These are phyloP conservation scores for Pachypanchax playfairii DNA, from an alignment of 2,113 vertebrate genomes.

Conservation along the genomic window DNA sequence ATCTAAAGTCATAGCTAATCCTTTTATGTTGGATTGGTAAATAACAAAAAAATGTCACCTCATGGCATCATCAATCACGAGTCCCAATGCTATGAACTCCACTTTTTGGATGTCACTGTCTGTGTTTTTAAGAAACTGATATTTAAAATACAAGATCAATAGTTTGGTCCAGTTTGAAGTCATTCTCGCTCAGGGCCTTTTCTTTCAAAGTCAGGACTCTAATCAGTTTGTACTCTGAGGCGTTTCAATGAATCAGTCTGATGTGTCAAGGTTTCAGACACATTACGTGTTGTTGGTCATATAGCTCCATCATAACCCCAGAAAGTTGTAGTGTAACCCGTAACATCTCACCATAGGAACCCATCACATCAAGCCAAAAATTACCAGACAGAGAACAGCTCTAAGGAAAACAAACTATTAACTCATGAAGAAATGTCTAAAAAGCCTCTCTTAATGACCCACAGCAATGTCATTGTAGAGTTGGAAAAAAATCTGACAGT, in stretches of 20 bases:
- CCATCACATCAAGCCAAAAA: slow-evolving; percentile 51
- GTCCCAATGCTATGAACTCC: slow-evolving; percentile 13
- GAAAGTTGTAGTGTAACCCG: slow-evolving; percentile 28
- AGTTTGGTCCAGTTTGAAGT: slow-evolving; percentile 4
- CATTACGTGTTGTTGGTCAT: slow-evolving; percentile 23
- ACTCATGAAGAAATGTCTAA: slow-evolving; percentile 63
- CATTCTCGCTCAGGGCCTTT: slow-evolving; percentile 22
- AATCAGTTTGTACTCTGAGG: slow-evolving; percentile 30
- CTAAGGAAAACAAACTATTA: slow-evolving; percentile 63
- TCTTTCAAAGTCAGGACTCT: slow-evolving; percentile 45
- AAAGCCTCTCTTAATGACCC: slow-evolving; percentile 44
- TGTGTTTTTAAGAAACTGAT: slow-evolving; percentile 21
- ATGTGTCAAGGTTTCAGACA: slow-evolving; percentile 28
- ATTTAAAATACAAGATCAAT: slow-evolving; percentile 35
- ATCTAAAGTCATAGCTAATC: no score
- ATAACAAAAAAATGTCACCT: slow-evolving; percentile 43
- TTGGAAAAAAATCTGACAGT: slow-evolving; percentile 51
- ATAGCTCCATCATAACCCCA: slow-evolving; percentile 31
- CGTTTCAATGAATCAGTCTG: slow-evolving; percentile 9
- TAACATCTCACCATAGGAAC: slow-evolving; percentile 33
- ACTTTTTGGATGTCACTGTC: slow-evolving; percentile 22
- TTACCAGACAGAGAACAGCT: slow-evolving; percentile 14
- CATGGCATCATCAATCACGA: slow-evolving; percentile 55
- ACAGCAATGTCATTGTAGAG: slow-evolving; percentile 51
- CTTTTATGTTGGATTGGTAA: slow-evolving; percentile 5